A percentile compares a stretch with the other conserved stretches of the same genome.
Conservation (phyloP, 2,797 vertebrate species). For the Xenops minutus region DNA sequence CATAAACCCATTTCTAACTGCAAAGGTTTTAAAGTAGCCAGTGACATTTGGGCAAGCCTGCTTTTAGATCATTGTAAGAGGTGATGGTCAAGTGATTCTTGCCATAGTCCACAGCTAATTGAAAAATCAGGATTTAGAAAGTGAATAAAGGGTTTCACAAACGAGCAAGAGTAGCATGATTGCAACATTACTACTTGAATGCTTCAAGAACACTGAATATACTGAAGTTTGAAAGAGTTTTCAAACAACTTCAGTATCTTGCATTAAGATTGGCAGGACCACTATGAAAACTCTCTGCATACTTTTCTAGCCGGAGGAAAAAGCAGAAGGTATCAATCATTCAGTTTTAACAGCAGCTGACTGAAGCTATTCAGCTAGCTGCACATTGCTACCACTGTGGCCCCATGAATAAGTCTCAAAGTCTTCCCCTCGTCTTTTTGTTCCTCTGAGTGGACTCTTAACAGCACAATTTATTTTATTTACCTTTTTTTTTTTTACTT, state of each 20-base stretch:
- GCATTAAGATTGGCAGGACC: slow-evolving; percentile 46
- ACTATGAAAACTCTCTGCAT: slow-evolving; percentile 41
- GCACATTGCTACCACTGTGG: slow-evolving; percentile 81
- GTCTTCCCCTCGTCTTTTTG: slow-evolving; percentile 75
- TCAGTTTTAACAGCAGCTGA: slow-evolving; percentile 81
- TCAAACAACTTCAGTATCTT: slow-evolving; percentile 13
- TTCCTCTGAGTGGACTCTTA: slow-evolving; percentile 87
- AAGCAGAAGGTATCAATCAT: slow-evolving; percentile 88
- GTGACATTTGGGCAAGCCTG: neutral
- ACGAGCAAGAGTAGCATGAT: neutral
- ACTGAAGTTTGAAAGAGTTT: slow-evolving; percentile 4
- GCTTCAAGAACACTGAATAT: neutral
- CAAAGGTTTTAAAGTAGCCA: neutral
- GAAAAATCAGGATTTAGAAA: neutral
- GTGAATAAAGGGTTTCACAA: neutral
- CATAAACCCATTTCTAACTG: neutral
- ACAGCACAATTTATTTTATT: slow-evolving; percentile 73
- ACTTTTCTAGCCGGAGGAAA: slow-evolving; percentile 37
- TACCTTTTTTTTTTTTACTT: slow-evolving; percentile 2
- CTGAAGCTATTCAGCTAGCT: slow-evolving; percentile 84
- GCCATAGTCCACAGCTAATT: neutral
- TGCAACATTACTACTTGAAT: neutral
- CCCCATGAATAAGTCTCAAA: slow-evolving; percentile 85
- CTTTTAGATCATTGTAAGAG: neutral
- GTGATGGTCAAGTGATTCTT: neutral